Evolutionary conservation across 2,797 vertebrate genomes (phyloP).

Genomic region (Distichodus sexfasciatus): DNA sequence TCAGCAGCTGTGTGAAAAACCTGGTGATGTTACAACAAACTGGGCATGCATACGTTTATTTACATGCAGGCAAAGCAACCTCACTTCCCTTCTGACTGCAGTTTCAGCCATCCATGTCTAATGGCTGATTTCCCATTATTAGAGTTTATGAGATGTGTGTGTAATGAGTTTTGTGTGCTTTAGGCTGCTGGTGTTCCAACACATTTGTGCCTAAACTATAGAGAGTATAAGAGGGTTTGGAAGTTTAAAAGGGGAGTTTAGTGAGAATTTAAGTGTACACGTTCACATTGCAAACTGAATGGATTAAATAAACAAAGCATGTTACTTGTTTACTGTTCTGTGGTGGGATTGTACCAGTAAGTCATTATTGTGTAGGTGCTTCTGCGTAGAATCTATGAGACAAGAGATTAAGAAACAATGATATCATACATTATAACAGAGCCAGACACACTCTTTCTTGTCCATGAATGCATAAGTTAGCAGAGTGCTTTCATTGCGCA

Average conservation of each 20-base stretch:
- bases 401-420: no score
- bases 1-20: neutral
- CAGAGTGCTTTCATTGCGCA: slow-evolving; percentile 53
- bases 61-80: no score
- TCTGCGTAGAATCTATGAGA: no score
- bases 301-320: neutral
- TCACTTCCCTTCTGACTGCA: no score
- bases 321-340: neutral
- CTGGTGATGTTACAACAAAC: neutral
- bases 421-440: no score
- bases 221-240: neutral
- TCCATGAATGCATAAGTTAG: slow-evolving; percentile 57
- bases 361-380: no score
- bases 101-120: no score
- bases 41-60: neutral
- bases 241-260: neutral
- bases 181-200: neutral
- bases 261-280: neutral
- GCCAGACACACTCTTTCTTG: slow-evolving; percentile 20
- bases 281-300: neutral
- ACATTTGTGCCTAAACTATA: no score
- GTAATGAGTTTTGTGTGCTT: neutral
- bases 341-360: neutral
- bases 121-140: no score
- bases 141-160: neutral